Conservation (phyloP, 2,113 vertebrate genomes). For the Myotis davidii region DNA sequence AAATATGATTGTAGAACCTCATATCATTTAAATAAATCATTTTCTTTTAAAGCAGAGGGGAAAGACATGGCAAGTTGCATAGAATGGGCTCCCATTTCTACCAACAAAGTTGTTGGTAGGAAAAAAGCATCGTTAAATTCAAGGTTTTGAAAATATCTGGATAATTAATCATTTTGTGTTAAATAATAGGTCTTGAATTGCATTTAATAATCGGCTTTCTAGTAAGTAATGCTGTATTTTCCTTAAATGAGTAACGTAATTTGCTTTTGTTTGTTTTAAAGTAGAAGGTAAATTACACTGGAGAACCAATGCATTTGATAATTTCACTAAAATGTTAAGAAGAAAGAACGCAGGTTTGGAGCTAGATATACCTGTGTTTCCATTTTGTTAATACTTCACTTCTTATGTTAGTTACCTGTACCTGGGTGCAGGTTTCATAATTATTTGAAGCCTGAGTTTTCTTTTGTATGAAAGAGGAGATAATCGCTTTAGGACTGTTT, state of each 20-base stretch:
- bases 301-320: not conserved
- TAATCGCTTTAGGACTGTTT: conserved; percentile 17
- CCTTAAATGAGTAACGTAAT: not conserved
- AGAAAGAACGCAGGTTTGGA: not conserved
- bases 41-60: not conserved
- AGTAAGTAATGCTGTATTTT: conserved; percentile 15
- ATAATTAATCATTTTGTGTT: conserved; percentile 14
- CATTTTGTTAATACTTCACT: not conserved
- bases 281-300: not conserved
- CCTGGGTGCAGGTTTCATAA: not conserved
- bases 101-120: not conserved
- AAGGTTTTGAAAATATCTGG: not conserved
- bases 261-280: conserved; percentile 21
- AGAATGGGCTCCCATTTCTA: not conserved
- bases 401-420: not conserved
- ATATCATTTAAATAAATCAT: conserved; percentile 34
- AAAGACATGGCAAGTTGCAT: not conserved
- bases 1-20: conserved; percentile 28
- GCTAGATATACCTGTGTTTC: not conserved
- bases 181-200: not conserved
- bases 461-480: not conserved
- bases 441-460: not conserved
- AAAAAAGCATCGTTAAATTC: conserved; percentile 20
- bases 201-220: conserved; percentile 26
- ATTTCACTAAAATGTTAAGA: conserved; percentile 11